These are phyloP conservation scores for Corythornis madagascariensis DNA, from an alignment of 2,113 vertebrate genomes.

Conservation along the genomic window DNA sequence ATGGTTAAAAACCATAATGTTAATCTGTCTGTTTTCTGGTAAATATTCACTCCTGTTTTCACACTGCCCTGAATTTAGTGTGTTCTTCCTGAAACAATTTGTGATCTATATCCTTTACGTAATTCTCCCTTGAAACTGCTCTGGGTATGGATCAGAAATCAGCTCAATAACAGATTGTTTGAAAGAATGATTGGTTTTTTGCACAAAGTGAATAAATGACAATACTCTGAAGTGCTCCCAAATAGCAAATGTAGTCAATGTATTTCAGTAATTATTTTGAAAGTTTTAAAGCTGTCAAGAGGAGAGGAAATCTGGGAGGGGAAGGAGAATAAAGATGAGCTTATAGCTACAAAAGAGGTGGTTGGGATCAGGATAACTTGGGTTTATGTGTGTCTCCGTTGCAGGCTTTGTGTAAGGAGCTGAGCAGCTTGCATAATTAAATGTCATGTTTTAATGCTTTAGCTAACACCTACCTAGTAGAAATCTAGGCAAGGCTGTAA, in stretches of 20 bases:
- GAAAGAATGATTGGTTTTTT: background rate
- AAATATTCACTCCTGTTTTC: too few relatives aligned
- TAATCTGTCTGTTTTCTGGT: too few relatives aligned
- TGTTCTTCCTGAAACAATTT: too few relatives aligned
- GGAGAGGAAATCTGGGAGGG: background rate
- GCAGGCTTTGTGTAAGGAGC: background rate
- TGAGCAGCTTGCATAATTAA: background rate
- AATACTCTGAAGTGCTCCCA: background rate
- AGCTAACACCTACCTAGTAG: background rate
- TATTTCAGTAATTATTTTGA: background rate
- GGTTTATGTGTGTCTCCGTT: background rate
- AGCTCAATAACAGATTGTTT: background rate
- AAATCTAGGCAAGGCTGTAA: background rate
- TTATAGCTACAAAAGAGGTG: background rate
- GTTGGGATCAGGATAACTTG: background rate
- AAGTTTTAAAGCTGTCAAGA: background rate
- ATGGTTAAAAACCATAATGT: too few relatives aligned
- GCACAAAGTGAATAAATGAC: background rate
- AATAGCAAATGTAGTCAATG: background rate
- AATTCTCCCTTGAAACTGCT: background rate
- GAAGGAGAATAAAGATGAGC: background rate
- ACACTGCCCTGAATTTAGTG: too few relatives aligned
- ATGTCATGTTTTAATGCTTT: background rate
- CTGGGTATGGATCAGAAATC: background rate
- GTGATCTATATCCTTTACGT: background rate